These are phyloP conservation scores for Pinna nobilis DNA, from an alignment of 1,140 invertebrate genomes.

Conservation along the genomic window DNA sequence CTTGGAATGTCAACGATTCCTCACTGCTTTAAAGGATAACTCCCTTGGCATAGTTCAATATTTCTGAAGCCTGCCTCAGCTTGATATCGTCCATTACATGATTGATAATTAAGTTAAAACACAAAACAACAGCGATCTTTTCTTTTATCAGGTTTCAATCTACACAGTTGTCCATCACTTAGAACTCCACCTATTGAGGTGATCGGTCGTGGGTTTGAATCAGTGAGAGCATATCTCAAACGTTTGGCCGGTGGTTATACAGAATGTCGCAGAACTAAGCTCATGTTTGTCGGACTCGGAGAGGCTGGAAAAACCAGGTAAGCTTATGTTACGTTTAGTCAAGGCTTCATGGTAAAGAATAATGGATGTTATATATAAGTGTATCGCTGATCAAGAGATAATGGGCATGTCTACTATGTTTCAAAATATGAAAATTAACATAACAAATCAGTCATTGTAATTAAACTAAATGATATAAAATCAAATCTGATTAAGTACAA, in stretches of 20 bases:
- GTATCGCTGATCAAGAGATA: neutral
- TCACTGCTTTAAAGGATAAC: too few relatives aligned
- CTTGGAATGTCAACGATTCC: too few relatives aligned
- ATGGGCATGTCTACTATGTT: neutral
- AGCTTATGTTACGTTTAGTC: neutral
- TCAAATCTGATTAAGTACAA: too few relatives aligned
- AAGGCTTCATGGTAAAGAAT: neutral
- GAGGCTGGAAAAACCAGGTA: conserved; percentile 73
- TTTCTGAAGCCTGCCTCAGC: too few relatives aligned
- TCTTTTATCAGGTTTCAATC: conserved; percentile 51
- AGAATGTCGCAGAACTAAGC: conserved; percentile 69
- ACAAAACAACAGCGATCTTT: neutral
- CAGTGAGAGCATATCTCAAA: conserved; percentile 66
- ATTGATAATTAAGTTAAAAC: neutral
- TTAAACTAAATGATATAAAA: too few relatives aligned
- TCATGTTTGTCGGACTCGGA: conserved; percentile 72
- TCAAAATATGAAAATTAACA: too few relatives aligned
- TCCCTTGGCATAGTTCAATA: too few relatives aligned
- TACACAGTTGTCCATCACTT: conserved; percentile 64
- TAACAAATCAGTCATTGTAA: too few relatives aligned
- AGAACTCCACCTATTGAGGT: conserved; percentile 71
- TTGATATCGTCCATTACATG: too few relatives aligned
- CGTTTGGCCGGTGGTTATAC: conserved; percentile 65
- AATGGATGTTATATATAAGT: neutral
- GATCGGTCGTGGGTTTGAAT: conserved; percentile 62